phyloP scores from a whole-genome alignment of 2,888 invertebrate genomes.

The Norana najaformis region DNA sequence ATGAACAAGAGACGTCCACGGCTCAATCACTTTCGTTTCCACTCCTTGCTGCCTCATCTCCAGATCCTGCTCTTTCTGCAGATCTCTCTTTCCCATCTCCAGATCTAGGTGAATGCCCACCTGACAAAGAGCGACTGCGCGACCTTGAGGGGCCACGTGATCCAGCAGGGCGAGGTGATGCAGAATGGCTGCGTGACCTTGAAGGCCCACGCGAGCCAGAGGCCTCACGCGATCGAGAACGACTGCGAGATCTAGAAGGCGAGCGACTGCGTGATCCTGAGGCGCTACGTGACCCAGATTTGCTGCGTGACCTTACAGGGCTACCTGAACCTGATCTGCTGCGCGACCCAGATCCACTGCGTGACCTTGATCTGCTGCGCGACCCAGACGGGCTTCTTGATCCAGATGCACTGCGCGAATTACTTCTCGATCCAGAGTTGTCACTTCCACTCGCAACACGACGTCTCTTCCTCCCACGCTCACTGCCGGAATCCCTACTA shows the following conservation, averaged over 20 bases:
- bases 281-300: slow-evolving; percentile 37
- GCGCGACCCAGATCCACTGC: slow-evolving; percentile 36
- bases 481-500: slow-evolving; percentile 50
- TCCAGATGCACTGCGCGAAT: slow-evolving; percentile 36
- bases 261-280: slow-evolving; percentile 39
- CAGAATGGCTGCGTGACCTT: neutral
- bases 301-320: slow-evolving; percentile 33
- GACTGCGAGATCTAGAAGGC: slow-evolving; percentile 37
- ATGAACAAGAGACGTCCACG: neutral
- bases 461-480: slow-evolving; percentile 50
- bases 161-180: neutral
- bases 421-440: slow-evolving; percentile 59
- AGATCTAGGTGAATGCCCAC: neutral
- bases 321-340: slow-evolving; percentile 39
- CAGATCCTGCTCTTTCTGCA: slow-evolving; percentile 8
- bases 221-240: neutral
- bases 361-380: slow-evolving; percentile 37
- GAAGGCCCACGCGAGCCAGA: neutral
- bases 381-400: slow-evolving; percentile 39
- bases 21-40: slow-evolving; percentile 21
- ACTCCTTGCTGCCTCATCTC: neutral
- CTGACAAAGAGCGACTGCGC: slow-evolving; percentile 37
- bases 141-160: slow-evolving; percentile 16
- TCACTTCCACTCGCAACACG: slow-evolving; percentile 48
- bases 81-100: neutral